Conservation (phyloP, 2,113 vertebrate genomes). For the Leptodactylus fuscus region DNA sequence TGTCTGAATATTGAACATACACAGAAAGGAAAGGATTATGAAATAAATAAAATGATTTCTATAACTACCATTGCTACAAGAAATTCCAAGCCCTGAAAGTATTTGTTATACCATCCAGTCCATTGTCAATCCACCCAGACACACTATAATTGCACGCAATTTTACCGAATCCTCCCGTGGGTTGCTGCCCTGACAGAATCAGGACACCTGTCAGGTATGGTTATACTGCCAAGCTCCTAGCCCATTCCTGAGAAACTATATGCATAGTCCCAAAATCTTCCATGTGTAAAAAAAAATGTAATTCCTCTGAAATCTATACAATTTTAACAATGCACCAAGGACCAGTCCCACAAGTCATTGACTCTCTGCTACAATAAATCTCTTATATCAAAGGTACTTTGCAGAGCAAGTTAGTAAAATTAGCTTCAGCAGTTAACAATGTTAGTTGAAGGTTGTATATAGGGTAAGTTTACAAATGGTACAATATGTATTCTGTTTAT, state of each 20-base stretch:
- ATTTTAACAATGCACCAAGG: not conserved
- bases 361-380: not conserved
- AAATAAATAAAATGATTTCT: not conserved
- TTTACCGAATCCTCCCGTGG: constrained; percentile 7
- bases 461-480: too few relatives aligned
- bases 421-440: not conserved
- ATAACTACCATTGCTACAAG: not conserved
- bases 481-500: too few relatives aligned
- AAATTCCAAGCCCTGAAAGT: not conserved
- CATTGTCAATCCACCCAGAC: constrained; percentile 2
- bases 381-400: not conserved
- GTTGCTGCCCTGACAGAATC: constrained; percentile 12
- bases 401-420: not conserved
- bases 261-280: not conserved
- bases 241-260: not conserved
- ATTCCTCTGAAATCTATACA: not conserved
- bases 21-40: not conserved
- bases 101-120: not conserved
- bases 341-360: too few relatives aligned
- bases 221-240: not conserved
- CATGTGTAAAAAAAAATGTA: not conserved
- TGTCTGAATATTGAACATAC: not conserved
- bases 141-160: not conserved
- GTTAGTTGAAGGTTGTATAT: too few relatives aligned
- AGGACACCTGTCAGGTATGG: constrained; percentile 20